A percentile compares a stretch with the other conserved stretches of the same genome.
These are phyloP conservation scores for Misgurnus mizolepis DNA, from an alignment of 2,113 vertebrate species.

Conservation along the genomic window DNA sequence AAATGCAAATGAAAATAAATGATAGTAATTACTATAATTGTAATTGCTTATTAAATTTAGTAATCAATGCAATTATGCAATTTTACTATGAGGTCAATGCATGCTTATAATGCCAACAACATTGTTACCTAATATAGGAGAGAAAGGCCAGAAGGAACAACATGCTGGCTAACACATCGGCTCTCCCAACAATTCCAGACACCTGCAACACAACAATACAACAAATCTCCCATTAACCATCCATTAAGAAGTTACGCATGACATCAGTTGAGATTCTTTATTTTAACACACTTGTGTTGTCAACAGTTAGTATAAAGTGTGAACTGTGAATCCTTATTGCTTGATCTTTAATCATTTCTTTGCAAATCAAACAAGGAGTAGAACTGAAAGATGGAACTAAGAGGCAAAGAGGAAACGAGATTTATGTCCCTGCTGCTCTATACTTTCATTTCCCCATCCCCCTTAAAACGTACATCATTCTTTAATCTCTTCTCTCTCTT, in stretches of 20 bases:
- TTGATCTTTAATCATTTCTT: no score
- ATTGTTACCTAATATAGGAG: slow-evolving; percentile 88
- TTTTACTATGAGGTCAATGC: not conserved
- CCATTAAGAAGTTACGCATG: no score
- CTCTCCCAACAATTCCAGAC: slow-evolving; percentile 95
- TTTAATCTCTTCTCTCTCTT: slow-evolving; percentile 2
- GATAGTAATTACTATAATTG: not conserved
- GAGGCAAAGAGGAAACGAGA: not conserved
- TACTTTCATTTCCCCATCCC: slow-evolving; percentile 27
- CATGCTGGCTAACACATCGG: slow-evolving; percentile 90
- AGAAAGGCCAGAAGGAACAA: slow-evolving; percentile 95
- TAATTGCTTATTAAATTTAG: not conserved
- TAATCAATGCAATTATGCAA: not conserved
- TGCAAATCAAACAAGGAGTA: not conserved
- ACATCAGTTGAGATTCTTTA: not conserved
- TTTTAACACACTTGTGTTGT: not conserved
- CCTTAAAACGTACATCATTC: not conserved
- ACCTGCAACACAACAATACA: slow-evolving; percentile 76
- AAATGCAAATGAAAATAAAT: not conserved
- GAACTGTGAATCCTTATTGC: no score
- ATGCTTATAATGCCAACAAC: not conserved
- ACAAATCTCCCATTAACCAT: not conserved
- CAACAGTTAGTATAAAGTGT: no score
- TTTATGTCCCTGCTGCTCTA: not conserved
- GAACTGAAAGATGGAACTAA: not conserved